Evolutionary conservation across 2,113 vertebrate species (phyloP).

Genomic region (Phrynosoma platyrhinos): DNA sequence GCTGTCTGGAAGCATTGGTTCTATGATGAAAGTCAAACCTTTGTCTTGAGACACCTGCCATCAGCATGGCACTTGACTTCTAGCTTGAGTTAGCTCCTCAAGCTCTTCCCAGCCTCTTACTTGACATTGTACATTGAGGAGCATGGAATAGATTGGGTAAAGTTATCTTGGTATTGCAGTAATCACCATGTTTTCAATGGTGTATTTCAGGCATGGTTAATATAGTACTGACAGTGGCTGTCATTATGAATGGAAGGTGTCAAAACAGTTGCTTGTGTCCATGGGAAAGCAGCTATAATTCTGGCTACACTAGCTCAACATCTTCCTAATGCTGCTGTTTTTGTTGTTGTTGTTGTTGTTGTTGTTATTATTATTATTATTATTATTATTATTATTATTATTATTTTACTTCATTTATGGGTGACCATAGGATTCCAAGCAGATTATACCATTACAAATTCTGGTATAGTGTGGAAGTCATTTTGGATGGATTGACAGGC

Average conservation of each 20-base stretch:
- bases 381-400: too few species aligned
- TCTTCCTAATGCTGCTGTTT: not conserved
- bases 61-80: not conserved
- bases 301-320: not conserved
- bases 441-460: too few species aligned
- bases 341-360: too few species aligned
- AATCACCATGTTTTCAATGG: not conserved
- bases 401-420: too few species aligned
- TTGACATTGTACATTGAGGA: not conserved
- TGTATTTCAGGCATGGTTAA: not conserved
- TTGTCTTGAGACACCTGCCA: not conserved
- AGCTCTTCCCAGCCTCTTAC: not conserved
- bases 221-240: not conserved
- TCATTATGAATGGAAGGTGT: not conserved
- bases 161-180: not conserved
- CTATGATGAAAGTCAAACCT: not conserved
- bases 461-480: too few species aligned
- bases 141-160: not conserved
- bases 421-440: too few species aligned
- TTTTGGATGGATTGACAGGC: too few species aligned
- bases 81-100: not conserved
- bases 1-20: not conserved
- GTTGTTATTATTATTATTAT: too few species aligned
- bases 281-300: not conserved
- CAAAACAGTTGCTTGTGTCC: not conserved